Evolutionary conservation across 2,888 invertebrate genomes (phyloP), one percentile per base, ranked within the genome.

Genomic region (Crepidodera aurea): DNA sequence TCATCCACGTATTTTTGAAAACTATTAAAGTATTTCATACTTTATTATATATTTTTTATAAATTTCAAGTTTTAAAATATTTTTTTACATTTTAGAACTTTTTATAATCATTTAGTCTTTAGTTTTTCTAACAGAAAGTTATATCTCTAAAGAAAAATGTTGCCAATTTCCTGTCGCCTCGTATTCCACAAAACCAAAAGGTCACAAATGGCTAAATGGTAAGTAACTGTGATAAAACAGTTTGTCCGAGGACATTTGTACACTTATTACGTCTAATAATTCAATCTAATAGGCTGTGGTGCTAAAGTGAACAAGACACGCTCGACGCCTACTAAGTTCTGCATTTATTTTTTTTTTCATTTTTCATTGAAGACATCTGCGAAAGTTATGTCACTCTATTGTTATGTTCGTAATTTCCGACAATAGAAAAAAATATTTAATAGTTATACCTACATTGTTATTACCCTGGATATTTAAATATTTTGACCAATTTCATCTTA

Each of bases 281-380:
- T 69, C 67, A 74, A 75, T 74, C 69, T 70, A 73, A 70, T 64
- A 56, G 51, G 63, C 53, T 63, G 12, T 39, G 59, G 60, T 54
- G 63, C 48, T 73, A 65, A 73, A 72, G 70, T 71, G 72, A 67
- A 67, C 70, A 68, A 73, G 72, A 71, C 73, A 74, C 73, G 74
- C 72, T 74, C 69, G 66, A 73, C 74, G 73, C 74, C 74, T 72
- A 75, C 75, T 69, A 62, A 50, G 42, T 42, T 55, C 18, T 32
- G 8, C 22, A 34, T 32, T 39, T 51, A 58, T 42, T 58, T 51
- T n/a, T n/a, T n/a, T n/a, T 44, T 40, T 51, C 27, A 39, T 51
- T 55, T 54, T 55, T 54, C 53, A 55, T 50, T 57, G 48, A 51
- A 57, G 39, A 51, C 54, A 60, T 60, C 57, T 57, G 62, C 62